phyloP scores from a whole-genome alignment of 2,113 vertebrate genomes.

The Camelus bactrianus region DNA sequence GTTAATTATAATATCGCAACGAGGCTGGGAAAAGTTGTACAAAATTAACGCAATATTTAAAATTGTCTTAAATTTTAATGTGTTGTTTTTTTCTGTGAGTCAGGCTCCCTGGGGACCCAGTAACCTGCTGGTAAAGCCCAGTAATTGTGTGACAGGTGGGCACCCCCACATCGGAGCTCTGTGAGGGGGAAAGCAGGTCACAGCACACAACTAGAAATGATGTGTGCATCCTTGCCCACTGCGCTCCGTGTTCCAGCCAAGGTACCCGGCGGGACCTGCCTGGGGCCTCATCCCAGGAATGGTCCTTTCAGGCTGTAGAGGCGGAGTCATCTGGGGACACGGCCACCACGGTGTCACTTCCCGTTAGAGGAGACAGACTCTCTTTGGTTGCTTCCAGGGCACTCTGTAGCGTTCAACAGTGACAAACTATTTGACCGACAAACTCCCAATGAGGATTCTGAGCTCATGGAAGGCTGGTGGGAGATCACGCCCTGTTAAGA shows the following conservation, averaged over 20 bases:
- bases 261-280: rapidly evolving
- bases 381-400: not conserved
- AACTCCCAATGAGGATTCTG: not conserved
- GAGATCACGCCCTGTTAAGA: not conserved
- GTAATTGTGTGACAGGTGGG: rapidly evolving
- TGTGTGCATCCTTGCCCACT: rapidly evolving
- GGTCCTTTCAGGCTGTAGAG: not conserved
- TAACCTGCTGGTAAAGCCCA: too few species aligned
- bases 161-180: rapidly evolving
- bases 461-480: not conserved
- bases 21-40: not conserved
- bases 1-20: not conserved
- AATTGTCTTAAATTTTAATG: not conserved
- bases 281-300: rapidly evolving
- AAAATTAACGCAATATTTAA: not conserved
- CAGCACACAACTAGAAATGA: rapidly evolving
- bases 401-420: not conserved
- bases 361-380: not conserved
- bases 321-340: not conserved
- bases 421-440: not conserved
- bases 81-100: not conserved
- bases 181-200: not conserved
- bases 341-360: not conserved
- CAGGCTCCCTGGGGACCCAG: not conserved
- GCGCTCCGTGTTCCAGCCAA: rapidly evolving